Base-by-base conservation (phyloP, 2,888 invertebrate species). In the Macrophya annulata region DNA sequence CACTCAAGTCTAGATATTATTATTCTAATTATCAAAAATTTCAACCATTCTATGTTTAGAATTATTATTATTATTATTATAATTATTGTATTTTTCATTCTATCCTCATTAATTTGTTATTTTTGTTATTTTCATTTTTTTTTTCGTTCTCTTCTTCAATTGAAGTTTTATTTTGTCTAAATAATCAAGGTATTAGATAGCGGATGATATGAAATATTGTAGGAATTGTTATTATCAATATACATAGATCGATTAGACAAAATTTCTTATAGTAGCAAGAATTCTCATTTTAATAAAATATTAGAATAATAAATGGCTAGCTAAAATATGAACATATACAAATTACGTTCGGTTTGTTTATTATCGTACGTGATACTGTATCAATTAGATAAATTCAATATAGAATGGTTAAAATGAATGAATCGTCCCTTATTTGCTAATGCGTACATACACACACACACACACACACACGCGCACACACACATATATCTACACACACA, bases 1-100 rank as follows among this genome's bases (percentile, higher is more conserved):
- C 51, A 77, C 55, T 5, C 55, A 5, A 51, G 55, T 55, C 43
- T 85, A 43, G 40, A 72, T 76, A 74, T 83, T 74, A 71, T 82
- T 82, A 72, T 72, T 62, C 62, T 62, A 62, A 25, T 25, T 25
- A 51, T 37, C 9, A 37, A 51, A 71, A 77, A 51, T 77, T 77
- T 77, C 31, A 51, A 77, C 31, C 77, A 77, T 77, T 77, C 77
- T 76, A 45, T 76, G 76, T 48, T 48, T 15, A 51, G 31, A 55
- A 77, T 77, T 77, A 15, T 37, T 1, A 25, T 48, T 2, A 31
- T 31, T 31, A 31, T 31, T 2, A 31, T 31, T 2, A 31, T 31
- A 31, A 31, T 31, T 31, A 31, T 31, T 31, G 3, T 31, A 31
- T 17, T 71, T 71, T 40, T 15, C 9, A 6, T 71, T 71, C 17